Evolutionary conservation across 2,888 invertebrate species (phyloP), one percentile per base, ranked within the genome.

Genomic region (Polydrusus tereticollis): DNA sequence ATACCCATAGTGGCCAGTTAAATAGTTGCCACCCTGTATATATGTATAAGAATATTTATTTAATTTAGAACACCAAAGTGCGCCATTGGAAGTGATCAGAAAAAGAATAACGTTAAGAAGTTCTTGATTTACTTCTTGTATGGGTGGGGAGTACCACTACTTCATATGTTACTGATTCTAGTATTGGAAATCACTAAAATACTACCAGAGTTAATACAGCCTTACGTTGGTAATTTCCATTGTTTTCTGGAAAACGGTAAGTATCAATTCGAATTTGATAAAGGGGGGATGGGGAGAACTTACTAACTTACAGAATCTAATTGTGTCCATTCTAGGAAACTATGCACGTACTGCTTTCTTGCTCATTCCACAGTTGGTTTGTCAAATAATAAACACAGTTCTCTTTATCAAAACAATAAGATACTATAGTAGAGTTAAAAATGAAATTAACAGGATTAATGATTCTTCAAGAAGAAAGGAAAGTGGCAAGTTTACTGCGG

Each of bases 361-460:
- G n/a, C 77, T 80, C 2, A 12, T 80, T 0, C 93, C 93, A 0
- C 86, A 92, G 82, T 89, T 90, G 0, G 73, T 92, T 5, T 87
- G 92, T 76, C 87, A 91, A 41, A 85, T 89, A 26, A 86, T 88
- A n/a, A 93, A 94, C 83, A 86, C 90, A 52, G 83, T 90, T 18
- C 86, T 94, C 14, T 94, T 93, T 86, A 83, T 90, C 72, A 84
- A 92, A 77, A 94, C 94, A 0, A 88, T 92, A 1, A 85, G 89
- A 8, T 90, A 93, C 79, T 93, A 93, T 80, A 90, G 90, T 75
- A 88, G 88, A 77, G 92, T 93, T 2, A 93, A 93, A 84, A 89
- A 90, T 0, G 94, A 94, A 84, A 92, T 94, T 76, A 89, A 89
- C 75, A 88, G 89, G 20, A 89, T 93, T 86, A 90, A 90, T 36